These are phyloP conservation scores for Troides aeacus DNA, from an alignment of 2,888 invertebrate genomes.

Conservation along the genomic window DNA sequence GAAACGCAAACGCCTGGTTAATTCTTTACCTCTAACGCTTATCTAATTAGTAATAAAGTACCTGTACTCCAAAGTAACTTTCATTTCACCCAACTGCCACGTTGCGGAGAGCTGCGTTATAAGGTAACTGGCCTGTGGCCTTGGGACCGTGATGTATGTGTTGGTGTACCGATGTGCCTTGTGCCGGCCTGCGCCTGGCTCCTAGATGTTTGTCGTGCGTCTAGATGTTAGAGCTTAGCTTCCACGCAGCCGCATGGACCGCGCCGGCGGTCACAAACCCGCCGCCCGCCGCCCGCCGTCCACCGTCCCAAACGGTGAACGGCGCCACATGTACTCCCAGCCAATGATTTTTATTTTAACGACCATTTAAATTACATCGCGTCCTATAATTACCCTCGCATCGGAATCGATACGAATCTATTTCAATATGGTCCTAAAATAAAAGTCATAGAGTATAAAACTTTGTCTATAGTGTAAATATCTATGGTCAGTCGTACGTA, in stretches of 20 bases:
- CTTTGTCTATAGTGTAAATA: conserved; percentile 13
- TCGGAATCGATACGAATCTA: background rate
- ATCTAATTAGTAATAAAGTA: conserved; percentile 78
- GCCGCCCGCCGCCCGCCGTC: background rate
- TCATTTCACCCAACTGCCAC: conserved; percentile 74
- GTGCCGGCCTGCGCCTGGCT: conserved; percentile 34
- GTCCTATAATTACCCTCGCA: background rate
- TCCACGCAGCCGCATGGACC: conserved; percentile 36
- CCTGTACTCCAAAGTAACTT: conserved; percentile 78
- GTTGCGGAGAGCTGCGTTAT: conserved; percentile 67
- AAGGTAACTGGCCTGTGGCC: conserved; percentile 66
- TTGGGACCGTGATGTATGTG: conserved; percentile 44
- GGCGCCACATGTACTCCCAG: background rate
- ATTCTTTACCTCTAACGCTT: conserved; percentile 61
- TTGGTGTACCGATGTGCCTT: conserved; percentile 56
- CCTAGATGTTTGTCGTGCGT: conserved; percentile 63
- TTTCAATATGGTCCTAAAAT: conserved; percentile 11
- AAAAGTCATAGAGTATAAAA: conserved; percentile 13
- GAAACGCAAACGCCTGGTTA: conserved; percentile 33
- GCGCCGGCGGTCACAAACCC: background rate
- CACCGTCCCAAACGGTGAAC: conserved; percentile 13
- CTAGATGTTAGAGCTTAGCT: conserved; percentile 72
- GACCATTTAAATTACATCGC: conserved; percentile 3
- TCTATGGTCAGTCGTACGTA: conserved; percentile 6
- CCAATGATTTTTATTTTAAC: conserved; percentile 20